Percentiles rank a stretch among this genome's conserved stretches.
These are phyloP conservation scores for Drosophila lacicola DNA, from an alignment of 2,888 invertebrate genomes.

Conservation along the genomic window DNA sequence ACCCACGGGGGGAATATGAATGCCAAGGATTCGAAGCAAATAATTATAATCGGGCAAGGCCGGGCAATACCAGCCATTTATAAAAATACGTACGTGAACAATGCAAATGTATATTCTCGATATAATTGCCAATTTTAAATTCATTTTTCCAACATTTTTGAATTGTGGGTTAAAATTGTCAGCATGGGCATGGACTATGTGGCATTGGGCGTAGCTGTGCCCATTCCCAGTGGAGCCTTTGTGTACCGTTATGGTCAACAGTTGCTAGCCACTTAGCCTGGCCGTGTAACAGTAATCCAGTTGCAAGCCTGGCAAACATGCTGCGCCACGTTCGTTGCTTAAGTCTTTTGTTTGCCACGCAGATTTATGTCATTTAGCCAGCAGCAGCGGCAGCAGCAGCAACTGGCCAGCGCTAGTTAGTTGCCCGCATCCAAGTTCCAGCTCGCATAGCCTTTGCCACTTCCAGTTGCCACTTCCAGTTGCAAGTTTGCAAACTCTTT, in stretches of 20 bases:
- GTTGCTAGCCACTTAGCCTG: slow-evolving; percentile 21
- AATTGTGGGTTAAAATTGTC: too few species aligned
- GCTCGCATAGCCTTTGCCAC: slow-evolving; percentile 5
- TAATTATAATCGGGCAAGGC: too few species aligned
- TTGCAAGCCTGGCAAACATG: slow-evolving; percentile 57
- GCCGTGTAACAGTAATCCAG: slow-evolving; percentile 75
- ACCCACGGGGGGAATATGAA: too few species aligned
- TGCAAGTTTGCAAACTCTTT: slow-evolving; percentile 46
- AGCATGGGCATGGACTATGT: background rate
- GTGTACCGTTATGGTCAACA: slow-evolving; percentile 37
- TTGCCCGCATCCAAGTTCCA: slow-evolving; percentile 33
- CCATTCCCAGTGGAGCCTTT: slow-evolving; percentile 9
- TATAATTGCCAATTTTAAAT: too few species aligned
- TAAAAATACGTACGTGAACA: too few species aligned
- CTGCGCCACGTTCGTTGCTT: slow-evolving; percentile 72
- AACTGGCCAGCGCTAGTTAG: slow-evolving; percentile 13
- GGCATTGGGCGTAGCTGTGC: background rate
- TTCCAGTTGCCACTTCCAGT: slow-evolving; percentile 38
- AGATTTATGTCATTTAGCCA: slow-evolving; percentile 70
- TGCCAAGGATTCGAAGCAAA: too few species aligned
- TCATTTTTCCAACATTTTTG: too few species aligned
- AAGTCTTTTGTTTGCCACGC: slow-evolving; percentile 76
- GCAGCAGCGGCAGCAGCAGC: slow-evolving; percentile 7
- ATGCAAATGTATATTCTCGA: too few species aligned
- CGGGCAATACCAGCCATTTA: too few species aligned